Conservation (phyloP, 2,797 vertebrate genomes). For the Rousettus madagascariensis region DNA sequence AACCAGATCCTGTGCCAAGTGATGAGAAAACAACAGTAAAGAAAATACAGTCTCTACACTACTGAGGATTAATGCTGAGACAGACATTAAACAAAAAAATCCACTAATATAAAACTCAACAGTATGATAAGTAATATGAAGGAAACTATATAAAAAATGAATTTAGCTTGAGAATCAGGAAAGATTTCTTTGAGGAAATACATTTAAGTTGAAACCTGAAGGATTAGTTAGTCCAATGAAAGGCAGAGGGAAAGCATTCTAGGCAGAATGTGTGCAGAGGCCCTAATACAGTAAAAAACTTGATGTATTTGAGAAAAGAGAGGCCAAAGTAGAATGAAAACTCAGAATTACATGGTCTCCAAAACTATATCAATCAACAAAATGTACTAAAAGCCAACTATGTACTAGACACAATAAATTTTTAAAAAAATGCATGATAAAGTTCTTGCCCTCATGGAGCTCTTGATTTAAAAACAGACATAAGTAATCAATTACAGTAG, state of each 20-base stretch:
- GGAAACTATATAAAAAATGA: neutral
- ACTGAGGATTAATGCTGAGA: neutral
- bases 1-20: neutral
- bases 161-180: neutral
- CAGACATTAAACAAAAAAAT: neutral
- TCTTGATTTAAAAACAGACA: neutral
- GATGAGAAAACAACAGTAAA: neutral
- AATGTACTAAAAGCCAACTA: neutral
- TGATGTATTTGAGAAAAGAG: neutral
- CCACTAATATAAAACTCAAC: neutral
- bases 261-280: neutral
- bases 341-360: neutral
- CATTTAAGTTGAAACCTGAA: neutral
- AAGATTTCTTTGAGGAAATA: slow-evolving; percentile 21
- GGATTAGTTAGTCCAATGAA: neutral
- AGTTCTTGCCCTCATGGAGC: neutral
- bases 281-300: neutral
- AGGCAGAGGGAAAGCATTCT: neutral
- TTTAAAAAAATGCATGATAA: neutral
- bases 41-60: neutral
- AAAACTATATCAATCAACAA: neutral
- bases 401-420: neutral
- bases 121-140: neutral
- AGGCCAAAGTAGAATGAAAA: neutral
- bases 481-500: neutral